phyloP scores from a whole-genome alignment of 2,888 invertebrate genomes.

The Archips xylosteana region DNA sequence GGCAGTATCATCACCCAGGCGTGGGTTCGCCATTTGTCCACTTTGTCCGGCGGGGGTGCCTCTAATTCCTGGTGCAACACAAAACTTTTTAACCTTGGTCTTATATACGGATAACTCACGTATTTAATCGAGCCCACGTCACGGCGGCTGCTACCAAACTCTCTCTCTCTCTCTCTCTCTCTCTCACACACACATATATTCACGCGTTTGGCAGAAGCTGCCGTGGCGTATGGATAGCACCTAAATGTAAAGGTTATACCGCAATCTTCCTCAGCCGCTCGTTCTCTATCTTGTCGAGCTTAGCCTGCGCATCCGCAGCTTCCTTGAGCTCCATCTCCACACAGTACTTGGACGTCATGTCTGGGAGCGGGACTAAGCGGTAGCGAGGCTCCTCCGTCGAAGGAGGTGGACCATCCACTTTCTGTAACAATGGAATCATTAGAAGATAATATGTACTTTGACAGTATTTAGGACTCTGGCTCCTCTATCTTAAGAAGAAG shows the following conservation, averaged over 20 bases:
- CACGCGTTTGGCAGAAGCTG: no score
- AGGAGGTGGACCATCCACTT: slow-evolving; percentile 54
- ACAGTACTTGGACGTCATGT: slow-evolving; percentile 74
- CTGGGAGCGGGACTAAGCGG: slow-evolving; percentile 74
- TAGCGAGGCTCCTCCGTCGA: slow-evolving; percentile 71
- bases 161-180: no score
- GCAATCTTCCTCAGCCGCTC: slow-evolving; percentile 64
- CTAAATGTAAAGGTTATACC: slow-evolving; percentile 49
- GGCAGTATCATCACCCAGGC: slow-evolving; percentile 93
- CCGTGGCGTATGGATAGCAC: no score
- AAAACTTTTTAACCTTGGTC: background rate
- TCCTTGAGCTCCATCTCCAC: slow-evolving; percentile 63
- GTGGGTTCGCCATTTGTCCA: slow-evolving; percentile 90
- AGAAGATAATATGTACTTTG: no score
- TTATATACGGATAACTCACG: no score
- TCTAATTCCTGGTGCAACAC: slow-evolving; percentile 84
- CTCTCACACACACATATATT: no score
- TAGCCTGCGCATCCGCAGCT: slow-evolving; percentile 56
- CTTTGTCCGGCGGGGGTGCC: slow-evolving; percentile 87
- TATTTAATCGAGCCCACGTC: no score
- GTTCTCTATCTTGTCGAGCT: slow-evolving; percentile 62
- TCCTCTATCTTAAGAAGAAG: no score
- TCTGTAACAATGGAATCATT: slow-evolving; percentile 49
- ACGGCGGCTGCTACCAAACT: no score
- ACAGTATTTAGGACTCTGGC: no score